Evolutionary conservation across 2,888 invertebrate genomes (phyloP), one percentile per base, ranked within the genome.

Genomic region (Melikaiella ostensackeni): DNA sequence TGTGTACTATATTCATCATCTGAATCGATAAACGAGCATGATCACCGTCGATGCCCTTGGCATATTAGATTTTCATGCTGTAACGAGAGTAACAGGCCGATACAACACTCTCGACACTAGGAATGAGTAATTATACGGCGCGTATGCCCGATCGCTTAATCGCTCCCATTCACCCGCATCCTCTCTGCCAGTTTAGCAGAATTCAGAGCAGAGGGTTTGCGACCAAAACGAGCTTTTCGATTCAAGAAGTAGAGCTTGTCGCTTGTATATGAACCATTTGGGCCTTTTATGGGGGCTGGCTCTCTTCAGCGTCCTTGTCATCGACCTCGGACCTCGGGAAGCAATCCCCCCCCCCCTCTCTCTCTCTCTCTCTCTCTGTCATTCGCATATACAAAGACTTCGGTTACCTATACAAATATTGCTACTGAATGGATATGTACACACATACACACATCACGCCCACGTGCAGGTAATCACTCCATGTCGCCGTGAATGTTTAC

Each of bases 91-190:
- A 66, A 66, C 66, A 66, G 46, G 19, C 66, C 46, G 66, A 66
- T 70, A 74, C 19, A 61, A 74, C 76, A 38, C 27, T 30, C 75
- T 57, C 38, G 77, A 74, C 64, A 70, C 75, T 74, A 21, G 83
- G 83, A 85, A 85, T 84, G 86, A 84, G 84, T 87, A 86, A 88
- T 87, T 88, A 86, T 88, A 85, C 84, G 84, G 82, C 84, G 83
- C 84, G 86, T 86, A 86, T 86, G 86, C 84, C 73, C 86, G 85
- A 83, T 80, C 84, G 83, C 85, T 85, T 88, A 88, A 89, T 88
- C 86, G 86, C 77, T 75, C 66, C 78, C 74, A 75, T 75, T 79
- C 66, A 63, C 59, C 38, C 38, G 76, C 61, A 61, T 64, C 78
- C 19, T 66, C 63, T 63, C 21, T 62, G 19, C 35, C 35, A 63